Conservation (phyloP, 2,113 vertebrate genomes). For the Leuciscus idus region DNA sequence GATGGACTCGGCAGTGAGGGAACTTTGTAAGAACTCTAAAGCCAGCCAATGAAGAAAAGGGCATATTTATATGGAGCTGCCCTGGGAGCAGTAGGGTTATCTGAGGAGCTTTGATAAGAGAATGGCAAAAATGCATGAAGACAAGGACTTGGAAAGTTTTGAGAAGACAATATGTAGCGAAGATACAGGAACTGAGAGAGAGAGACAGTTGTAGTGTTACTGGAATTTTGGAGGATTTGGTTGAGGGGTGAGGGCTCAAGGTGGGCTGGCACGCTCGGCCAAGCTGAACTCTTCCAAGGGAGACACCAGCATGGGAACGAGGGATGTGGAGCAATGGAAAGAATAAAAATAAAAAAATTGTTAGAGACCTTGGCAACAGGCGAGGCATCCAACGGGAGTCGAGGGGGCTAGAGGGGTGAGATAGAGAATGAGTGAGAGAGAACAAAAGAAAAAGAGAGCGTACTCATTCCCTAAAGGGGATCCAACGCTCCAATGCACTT, state of each 20-base stretch:
- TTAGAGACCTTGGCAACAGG: conserved; percentile 12
- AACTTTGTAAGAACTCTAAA: not conserved
- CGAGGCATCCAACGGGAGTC: conserved; percentile 32
- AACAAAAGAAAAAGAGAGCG: conserved; percentile 47
- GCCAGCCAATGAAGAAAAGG: not conserved
- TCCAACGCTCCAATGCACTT: conserved; percentile 58
- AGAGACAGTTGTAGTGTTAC: not conserved
- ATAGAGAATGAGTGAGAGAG: conserved; percentile 16
- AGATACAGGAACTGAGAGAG: not conserved
- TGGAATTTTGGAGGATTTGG: conserved; percentile 27
- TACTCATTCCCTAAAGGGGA: conserved; percentile 56
- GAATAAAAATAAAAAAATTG: not conserved
- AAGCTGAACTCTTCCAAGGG: conserved; percentile 53
- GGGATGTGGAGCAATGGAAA: conserved; percentile 8
- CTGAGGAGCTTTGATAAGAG: conserved; percentile 16
- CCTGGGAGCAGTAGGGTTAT: not conserved
- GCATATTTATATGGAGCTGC: conserved; percentile 15
- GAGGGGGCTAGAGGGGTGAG: conserved; percentile 5
- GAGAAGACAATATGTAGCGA: not conserved
- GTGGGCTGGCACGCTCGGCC: conserved; percentile 53
- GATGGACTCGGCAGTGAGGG: not conserved
- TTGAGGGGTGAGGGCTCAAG: not conserved
- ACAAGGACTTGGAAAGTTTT: conserved; percentile 1
- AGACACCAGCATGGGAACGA: conserved; percentile 51
- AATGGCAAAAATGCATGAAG: conserved; percentile 6